Percentiles rank a stretch among this genome's conserved stretches.
Evolutionary conservation across 2,888 invertebrate species (phyloP).

Genomic region (Nymphalis urticae): DNA sequence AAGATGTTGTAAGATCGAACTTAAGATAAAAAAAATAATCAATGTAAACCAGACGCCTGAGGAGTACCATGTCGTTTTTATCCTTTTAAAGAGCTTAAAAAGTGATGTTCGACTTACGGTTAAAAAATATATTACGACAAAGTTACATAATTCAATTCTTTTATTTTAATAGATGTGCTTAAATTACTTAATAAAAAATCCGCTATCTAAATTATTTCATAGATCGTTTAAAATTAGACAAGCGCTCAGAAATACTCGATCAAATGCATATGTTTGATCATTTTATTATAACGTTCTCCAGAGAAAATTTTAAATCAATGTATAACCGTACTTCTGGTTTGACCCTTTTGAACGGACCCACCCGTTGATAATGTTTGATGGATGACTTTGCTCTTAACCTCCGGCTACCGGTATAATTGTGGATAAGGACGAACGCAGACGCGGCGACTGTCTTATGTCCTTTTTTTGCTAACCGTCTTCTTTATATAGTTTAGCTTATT

Average conservation of each 20-base stretch:
- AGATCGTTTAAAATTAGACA: neutral
- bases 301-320: conserved; percentile 37
- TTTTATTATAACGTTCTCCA: conserved; percentile 15
- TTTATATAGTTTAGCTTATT: neutral
- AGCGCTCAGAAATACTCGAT: neutral
- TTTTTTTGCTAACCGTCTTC: neutral
- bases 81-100: neutral
- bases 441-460: conserved; percentile 10
- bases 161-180: no score
- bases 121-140: no score
- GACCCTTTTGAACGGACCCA: conserved; percentile 41
- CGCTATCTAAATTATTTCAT: neutral
- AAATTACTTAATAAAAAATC: neutral
- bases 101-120: no score
- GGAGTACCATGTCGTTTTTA: neutral
- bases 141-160: no score
- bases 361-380: conserved; percentile 51
- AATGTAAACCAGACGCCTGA: neutral
- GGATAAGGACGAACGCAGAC: conserved; percentile 38
- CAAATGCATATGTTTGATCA: neutral
- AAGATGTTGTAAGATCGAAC: conserved; percentile 1
- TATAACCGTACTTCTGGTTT: conserved; percentile 28
- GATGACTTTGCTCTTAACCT: conserved; percentile 56
- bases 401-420: conserved; percentile 55
- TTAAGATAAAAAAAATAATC: conserved; percentile 9